Percentiles rank a stretch among this genome's conserved stretches.
These are phyloP conservation scores for Apodemus agrarius DNA, from an alignment of 2,797 vertebrate species.

Conservation along the genomic window DNA sequence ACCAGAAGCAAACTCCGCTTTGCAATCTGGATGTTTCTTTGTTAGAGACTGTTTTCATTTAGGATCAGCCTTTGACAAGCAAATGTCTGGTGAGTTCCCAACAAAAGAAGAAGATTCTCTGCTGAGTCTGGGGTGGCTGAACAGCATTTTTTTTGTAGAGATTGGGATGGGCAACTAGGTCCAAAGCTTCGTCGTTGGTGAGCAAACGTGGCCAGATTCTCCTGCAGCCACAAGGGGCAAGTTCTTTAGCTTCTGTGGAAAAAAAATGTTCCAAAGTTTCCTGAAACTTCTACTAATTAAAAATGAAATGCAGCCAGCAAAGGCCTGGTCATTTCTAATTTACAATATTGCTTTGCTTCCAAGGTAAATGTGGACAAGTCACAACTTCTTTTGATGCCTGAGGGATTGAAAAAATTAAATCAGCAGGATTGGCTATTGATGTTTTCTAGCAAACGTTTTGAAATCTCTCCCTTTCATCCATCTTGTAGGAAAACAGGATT, in stretches of 20 bases:
- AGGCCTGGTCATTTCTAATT: slow-evolving; percentile 76
- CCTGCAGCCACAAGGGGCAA: background rate
- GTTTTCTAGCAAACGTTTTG: slow-evolving; percentile 89
- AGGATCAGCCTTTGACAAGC: background rate
- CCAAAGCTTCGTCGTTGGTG: background rate
- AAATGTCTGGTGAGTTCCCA: slow-evolving; percentile 17
- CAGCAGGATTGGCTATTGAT: slow-evolving; percentile 88
- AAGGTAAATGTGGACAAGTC: slow-evolving; percentile 84
- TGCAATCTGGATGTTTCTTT: background rate
- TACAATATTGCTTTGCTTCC: slow-evolving; percentile 80
- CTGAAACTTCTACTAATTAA: slow-evolving; percentile 65
- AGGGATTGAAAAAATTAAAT: slow-evolving; percentile 87
- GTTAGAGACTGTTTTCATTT: slow-evolving; percentile 30
- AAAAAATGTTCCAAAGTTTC: slow-evolving; percentile 72
- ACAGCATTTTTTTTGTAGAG: background rate
- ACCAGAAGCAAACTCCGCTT: background rate
- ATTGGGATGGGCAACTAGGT: background rate
- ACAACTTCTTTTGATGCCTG: slow-evolving; percentile 86
- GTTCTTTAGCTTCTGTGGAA: slow-evolving; percentile 53
- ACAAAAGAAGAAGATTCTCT: background rate
- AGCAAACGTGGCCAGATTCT: background rate
- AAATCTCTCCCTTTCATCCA: slow-evolving; percentile 87
- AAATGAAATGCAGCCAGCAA: slow-evolving; percentile 75
- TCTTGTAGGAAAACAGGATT: slow-evolving; percentile 86
- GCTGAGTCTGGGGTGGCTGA: background rate